Conservation (phyloP, 2,113 vertebrate genomes). For the Phoxinus phoxinus region DNA sequence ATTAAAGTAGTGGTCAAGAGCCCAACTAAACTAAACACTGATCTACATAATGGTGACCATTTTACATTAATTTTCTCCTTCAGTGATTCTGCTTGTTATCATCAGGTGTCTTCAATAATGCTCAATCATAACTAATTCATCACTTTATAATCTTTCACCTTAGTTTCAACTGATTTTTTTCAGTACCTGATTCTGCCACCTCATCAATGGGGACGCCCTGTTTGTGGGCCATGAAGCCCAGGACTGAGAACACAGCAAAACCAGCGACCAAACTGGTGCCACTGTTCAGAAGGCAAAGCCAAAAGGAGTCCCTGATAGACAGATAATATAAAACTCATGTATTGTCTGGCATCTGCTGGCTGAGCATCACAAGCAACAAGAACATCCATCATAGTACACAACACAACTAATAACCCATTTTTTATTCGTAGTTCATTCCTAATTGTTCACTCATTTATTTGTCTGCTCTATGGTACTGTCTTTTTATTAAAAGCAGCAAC, state of each 20-base stretch:
- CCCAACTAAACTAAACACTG: too few relatives aligned
- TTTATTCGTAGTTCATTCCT: too few relatives aligned
- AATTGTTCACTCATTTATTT: constrained; percentile 18
- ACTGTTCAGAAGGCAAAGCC: constrained; percentile 76
- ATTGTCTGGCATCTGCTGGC: too few relatives aligned
- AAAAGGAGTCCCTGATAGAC: constrained; percentile 57
- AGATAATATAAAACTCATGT: neutral
- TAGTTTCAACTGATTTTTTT: neutral
- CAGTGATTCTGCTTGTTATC: too few relatives aligned
- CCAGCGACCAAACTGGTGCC: constrained; percentile 76
- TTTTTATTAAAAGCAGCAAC: neutral
- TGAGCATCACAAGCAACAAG: too few relatives aligned
- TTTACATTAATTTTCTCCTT: too few relatives aligned
- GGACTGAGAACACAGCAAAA: constrained; percentile 79
- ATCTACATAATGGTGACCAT: too few relatives aligned
- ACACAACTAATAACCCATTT: too few relatives aligned
- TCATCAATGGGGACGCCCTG: constrained; percentile 69
- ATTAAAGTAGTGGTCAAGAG: too few relatives aligned
- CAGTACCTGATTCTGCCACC: constrained; percentile 76
- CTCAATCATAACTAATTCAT: too few relatives aligned
- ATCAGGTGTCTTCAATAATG: too few relatives aligned
- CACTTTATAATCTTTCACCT: neutral
- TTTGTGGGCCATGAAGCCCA: constrained; percentile 79
- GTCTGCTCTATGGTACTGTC: neutral
- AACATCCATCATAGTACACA: too few relatives aligned